These are phyloP conservation scores for Hypanus sabinus DNA, from an alignment of 2,113 vertebrate species.

Conservation along the genomic window DNA sequence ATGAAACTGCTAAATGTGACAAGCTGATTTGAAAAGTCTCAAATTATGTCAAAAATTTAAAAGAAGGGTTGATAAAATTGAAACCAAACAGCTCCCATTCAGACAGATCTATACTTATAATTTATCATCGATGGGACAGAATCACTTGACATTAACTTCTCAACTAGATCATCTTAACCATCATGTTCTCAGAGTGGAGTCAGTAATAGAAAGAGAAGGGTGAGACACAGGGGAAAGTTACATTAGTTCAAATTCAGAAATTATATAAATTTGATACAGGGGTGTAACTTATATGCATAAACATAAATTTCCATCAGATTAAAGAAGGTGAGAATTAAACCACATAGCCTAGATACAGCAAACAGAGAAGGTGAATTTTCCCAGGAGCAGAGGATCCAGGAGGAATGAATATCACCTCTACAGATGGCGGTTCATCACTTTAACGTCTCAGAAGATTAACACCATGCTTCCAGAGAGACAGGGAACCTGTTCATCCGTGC, in stretches of 20 bases:
- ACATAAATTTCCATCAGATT: constrained; percentile 21
- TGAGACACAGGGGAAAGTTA: neutral
- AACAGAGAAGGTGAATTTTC: constrained; percentile 14
- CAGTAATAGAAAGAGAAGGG: neutral
- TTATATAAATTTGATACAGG: neutral
- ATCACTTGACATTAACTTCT: neutral
- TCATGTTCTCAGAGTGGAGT: neutral
- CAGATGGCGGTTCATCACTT: constrained; percentile 11
- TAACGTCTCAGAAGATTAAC: neutral
- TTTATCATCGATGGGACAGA: neutral
- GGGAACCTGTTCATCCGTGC: neutral
- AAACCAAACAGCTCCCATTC: neutral
- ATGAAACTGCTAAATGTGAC: neutral
- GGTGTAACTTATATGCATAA: neutral
- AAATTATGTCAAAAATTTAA: neutral
- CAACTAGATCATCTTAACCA: neutral
- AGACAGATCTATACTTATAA: neutral
- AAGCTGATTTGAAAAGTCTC: neutral
- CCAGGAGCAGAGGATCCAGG: neutral
- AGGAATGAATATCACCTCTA: constrained; percentile 12
- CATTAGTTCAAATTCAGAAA: neutral
- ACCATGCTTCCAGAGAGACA: neutral
- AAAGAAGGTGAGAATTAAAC: constrained; percentile 13
- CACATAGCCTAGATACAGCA: neutral
- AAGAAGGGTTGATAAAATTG: neutral